Base-by-base conservation (phyloP, 2,888 invertebrate species). In the Poecilobothrus nobilitatus region DNA sequence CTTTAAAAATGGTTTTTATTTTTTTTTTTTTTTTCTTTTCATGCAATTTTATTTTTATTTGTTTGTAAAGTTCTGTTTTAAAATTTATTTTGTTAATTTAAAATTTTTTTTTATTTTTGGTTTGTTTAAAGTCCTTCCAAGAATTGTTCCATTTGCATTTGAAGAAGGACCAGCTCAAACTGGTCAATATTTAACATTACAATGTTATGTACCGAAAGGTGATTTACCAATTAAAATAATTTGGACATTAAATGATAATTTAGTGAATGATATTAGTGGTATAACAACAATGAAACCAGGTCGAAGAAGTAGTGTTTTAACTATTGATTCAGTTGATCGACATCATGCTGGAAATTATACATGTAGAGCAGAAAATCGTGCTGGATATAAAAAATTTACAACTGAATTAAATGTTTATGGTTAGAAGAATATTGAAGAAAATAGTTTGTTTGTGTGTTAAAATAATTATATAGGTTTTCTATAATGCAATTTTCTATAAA, bases 71-170 rank as follows among this genome's bases (percentile, higher is more conserved):
- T 27, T 27, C 5, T 27, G 27, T 10, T 21, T 20, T 21, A 62
- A 62, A 22, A 63, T 22, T 22, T 6, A 12, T 62, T 63, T 21
- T 9, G 4, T 22, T 12, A 9, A 63, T 4, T 22, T 12, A 12
- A 63, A 12, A 63, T 63, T 64, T 27, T 65, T 27, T 65, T 67
- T 71, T 83, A 76, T 18, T 65, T 67, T 27, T 27, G 27, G 27
- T 27, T 71, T 83, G 76, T 83, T 87, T 88, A 82, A 88, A 92
- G 92, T 92, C 83, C 80, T 88, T 78, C 92, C 92, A 80, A 89
- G 88, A 82, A 91, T 92, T 83, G 88, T 86, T 82, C 91, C 91
- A 76, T 92, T 92, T 83, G 87, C 87, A 80, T 91, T 92, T 82
- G 91, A 91, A 73, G 85, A 87, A 80, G 86, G 87, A 74, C 89